These are phyloP conservation scores for Petroica traversi DNA, from an alignment of 2,113 vertebrate species.

Conservation along the genomic window DNA sequence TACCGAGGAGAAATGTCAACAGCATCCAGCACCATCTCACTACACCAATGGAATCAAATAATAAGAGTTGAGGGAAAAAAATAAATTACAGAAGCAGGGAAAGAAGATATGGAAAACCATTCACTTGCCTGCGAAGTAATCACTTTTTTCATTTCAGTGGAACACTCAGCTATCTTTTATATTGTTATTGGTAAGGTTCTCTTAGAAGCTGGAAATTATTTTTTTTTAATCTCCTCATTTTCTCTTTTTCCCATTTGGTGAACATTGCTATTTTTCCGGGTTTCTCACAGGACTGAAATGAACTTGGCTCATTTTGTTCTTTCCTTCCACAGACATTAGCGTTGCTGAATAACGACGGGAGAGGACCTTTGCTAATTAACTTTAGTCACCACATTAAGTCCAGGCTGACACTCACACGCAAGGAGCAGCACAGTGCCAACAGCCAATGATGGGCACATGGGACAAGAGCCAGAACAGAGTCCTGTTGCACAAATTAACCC, in stretches of 20 bases:
- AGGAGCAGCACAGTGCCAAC: not conserved
- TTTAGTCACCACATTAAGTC: not conserved
- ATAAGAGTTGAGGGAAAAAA: not conserved
- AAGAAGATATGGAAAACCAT: conserved; percentile 13
- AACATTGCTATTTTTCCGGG: not conserved
- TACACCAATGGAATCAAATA: not conserved
- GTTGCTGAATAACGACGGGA: not conserved
- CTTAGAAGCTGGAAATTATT: conserved; percentile 42
- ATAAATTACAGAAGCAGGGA: not conserved
- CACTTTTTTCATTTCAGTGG: conserved; percentile 39
- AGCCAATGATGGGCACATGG: rapidly evolving
- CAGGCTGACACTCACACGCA: not conserved
- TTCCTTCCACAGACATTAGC: not conserved
- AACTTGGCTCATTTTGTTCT: conserved; percentile 26
- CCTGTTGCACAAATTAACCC: not conserved
- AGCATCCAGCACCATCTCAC: not conserved
- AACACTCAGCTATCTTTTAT: conserved; percentile 9
- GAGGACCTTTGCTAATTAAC: conserved; percentile 29
- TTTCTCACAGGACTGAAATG: conserved; percentile 28
- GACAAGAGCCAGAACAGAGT: not conserved
- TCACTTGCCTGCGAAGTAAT: not conserved
- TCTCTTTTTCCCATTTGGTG: not conserved
- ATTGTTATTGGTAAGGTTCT: conserved; percentile 7
- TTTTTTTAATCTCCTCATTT: conserved; percentile 21
- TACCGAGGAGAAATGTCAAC: rapidly evolving